Evolutionary conservation across 2,113 vertebrate genomes (phyloP), one percentile per base, ranked within the genome.

Genomic region (Holacanthus passer): DNA sequence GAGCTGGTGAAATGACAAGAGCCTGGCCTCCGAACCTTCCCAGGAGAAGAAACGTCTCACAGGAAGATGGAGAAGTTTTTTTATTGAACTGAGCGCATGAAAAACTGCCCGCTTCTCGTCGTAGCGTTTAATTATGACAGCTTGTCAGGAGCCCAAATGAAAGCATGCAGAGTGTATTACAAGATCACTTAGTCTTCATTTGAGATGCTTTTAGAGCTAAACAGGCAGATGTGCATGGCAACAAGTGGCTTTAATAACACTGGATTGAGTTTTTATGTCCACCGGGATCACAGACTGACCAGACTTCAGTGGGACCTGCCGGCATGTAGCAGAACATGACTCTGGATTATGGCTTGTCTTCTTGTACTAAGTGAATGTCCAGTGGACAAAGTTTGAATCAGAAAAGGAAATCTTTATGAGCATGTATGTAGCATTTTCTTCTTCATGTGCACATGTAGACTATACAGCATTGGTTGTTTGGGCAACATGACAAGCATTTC

Each of bases 1-100:
- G 88, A 95, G 93, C 91, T 90, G 93, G 94, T 93, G 95, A 96
- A 95, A 96, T 96, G 94, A 95, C 94, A 92, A 91, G 93, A 95
- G 92, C 90, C 90, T 95, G 94, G 87, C 91, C 94, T 93, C 86
- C 85, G 81, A 95, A 83, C 78, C 71, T 81, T 88, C 93, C 94
- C 93, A 93, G 91, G 92, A 95, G 94, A 87, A 73, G 58, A 81
- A 56, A 67, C 6, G 22, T 68, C 55, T 87, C 62, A 22, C 41
- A 82, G 76, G 63, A 79, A 80, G 66, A 66, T 31, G 47, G 69
- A 84, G 50, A 90, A 92, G 90, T 92, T 92, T 85, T 93, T 94
- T 94, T 94, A 95, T 95, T 94, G 94, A 95, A 95, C 87, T 80
- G 89, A 94, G 93, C 91, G 91, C 93, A 93, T 94, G 92, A 95